Conservation (phyloP, 2,797 vertebrate species). For the Microcaecilia unicolor region DNA sequence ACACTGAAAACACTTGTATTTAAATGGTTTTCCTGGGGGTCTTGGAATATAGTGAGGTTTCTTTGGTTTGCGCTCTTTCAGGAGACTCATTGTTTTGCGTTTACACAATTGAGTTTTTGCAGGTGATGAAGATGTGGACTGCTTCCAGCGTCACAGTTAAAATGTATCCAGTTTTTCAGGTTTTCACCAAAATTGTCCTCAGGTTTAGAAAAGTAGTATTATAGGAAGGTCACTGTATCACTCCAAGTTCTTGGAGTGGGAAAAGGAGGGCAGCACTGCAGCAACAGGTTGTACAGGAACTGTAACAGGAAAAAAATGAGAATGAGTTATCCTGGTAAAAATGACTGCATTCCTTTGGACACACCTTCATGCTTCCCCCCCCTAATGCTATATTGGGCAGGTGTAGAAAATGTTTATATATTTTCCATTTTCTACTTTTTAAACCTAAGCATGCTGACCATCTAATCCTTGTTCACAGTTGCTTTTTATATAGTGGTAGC, state of each 20-base stretch:
- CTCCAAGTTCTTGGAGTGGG: background rate
- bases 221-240: background rate
- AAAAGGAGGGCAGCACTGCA: background rate
- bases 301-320: slow-evolving; percentile 28
- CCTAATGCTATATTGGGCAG: no score
- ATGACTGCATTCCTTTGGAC: background rate
- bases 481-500: no score
- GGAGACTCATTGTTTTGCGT: slow-evolving; percentile 63
- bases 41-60: slow-evolving; percentile 95
- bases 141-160: slow-evolving; percentile 1
- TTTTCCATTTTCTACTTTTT: background rate
- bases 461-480: no score
- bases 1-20: slow-evolving; percentile 97
- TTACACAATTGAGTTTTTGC: slow-evolving; percentile 11
- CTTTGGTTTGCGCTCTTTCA: slow-evolving; percentile 88
- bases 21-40: slow-evolving; percentile 92
- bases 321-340: slow-evolving; percentile 1
- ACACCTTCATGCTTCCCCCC: background rate
- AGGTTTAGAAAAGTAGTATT: slow-evolving; percentile 11
- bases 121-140: slow-evolving; percentile 6
- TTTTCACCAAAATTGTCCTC: slow-evolving; percentile 11
- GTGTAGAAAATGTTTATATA: background rate
- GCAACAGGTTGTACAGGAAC: slow-evolving; percentile 17
- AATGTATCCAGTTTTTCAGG: slow-evolving; percentile 28
- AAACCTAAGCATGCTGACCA: no score